These are phyloP conservation scores for Drosophila monieri DNA, from an alignment of 2,888 invertebrate species.

Conservation along the genomic window DNA sequence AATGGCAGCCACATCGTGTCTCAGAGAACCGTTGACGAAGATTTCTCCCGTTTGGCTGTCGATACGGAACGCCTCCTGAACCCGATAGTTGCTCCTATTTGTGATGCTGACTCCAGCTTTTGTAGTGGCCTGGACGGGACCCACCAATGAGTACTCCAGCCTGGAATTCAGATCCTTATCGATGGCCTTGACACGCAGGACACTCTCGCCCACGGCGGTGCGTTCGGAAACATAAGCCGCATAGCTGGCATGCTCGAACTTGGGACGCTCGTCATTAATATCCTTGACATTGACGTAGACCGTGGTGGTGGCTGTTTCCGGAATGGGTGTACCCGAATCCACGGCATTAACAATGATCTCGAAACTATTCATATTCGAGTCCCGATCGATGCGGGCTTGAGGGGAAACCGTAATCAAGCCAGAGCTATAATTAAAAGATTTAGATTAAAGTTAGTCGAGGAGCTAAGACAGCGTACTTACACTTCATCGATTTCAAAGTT, in stretches of 20 bases:
- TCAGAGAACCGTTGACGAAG: conserved; percentile 87
- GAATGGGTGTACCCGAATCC: conserved; percentile 89
- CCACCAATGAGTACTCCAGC: conserved; percentile 88
- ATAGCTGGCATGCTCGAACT: conserved; percentile 87
- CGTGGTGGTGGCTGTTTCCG: conserved; percentile 91
- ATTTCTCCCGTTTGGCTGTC: conserved; percentile 89
- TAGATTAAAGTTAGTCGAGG: not conserved
- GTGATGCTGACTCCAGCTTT: conserved; percentile 90
- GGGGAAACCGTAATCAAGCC: conserved; percentile 89
- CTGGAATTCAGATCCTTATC: conserved; percentile 90
- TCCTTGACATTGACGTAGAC: conserved; percentile 89
- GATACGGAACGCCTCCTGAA: conserved; percentile 88
- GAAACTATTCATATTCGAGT: conserved; percentile 88
- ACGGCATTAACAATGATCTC: conserved; percentile 90
- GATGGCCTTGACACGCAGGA: conserved; percentile 87
- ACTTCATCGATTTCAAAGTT: conserved; percentile 90
- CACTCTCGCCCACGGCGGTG: conserved; percentile 86
- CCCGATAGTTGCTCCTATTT: conserved; percentile 86
- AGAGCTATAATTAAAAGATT: conserved; percentile 83
- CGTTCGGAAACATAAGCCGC: conserved; percentile 90
- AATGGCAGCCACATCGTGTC: conserved; percentile 90
- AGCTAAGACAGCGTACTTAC: conserved; percentile 84
- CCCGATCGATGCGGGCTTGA: conserved; percentile 89
- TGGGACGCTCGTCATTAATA: conserved; percentile 93
- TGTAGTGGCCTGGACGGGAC: conserved; percentile 89